These are phyloP conservation scores for Salticus scenicus DNA, from an alignment of 2,888 invertebrate species.

Conservation along the genomic window DNA sequence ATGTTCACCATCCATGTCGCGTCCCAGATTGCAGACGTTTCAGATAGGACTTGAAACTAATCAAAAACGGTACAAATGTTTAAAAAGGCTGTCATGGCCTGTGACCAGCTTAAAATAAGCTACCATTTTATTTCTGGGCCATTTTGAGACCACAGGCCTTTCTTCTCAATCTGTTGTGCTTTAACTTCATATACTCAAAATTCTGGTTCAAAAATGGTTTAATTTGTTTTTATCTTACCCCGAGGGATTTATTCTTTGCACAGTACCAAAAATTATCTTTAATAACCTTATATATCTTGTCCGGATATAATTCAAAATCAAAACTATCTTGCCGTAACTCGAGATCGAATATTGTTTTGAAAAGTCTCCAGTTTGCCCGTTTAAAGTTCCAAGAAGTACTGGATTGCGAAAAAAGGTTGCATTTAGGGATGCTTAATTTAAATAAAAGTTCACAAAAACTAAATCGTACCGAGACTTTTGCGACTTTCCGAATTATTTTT, in stretches of 20 bases:
- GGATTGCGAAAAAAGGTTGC: too few species aligned
- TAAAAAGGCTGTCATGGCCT: too few species aligned
- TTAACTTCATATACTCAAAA: neutral
- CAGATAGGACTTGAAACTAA: too few species aligned
- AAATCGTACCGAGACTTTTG: too few species aligned
- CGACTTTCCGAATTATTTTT: too few species aligned
- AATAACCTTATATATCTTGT: neutral
- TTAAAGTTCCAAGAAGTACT: neutral
- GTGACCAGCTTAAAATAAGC: too few species aligned
- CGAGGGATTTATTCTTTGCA: neutral
- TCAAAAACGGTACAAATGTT: too few species aligned
- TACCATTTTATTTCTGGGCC: too few species aligned
- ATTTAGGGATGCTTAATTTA: neutral
- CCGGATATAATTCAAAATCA: neutral
- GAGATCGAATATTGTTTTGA: neutral
- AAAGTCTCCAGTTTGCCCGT: neutral
- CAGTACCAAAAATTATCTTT: neutral
- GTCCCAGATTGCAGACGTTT: too few species aligned
- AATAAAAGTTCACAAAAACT: too few species aligned
- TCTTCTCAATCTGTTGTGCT: neutral
- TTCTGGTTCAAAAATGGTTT: neutral
- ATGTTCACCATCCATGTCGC: too few species aligned
- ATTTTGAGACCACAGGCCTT: too few species aligned
- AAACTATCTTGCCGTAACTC: neutral
- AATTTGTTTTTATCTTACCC: neutral